phyloP scores from a whole-genome alignment of 2,113 vertebrate species.

The Cavia porcellus region DNA sequence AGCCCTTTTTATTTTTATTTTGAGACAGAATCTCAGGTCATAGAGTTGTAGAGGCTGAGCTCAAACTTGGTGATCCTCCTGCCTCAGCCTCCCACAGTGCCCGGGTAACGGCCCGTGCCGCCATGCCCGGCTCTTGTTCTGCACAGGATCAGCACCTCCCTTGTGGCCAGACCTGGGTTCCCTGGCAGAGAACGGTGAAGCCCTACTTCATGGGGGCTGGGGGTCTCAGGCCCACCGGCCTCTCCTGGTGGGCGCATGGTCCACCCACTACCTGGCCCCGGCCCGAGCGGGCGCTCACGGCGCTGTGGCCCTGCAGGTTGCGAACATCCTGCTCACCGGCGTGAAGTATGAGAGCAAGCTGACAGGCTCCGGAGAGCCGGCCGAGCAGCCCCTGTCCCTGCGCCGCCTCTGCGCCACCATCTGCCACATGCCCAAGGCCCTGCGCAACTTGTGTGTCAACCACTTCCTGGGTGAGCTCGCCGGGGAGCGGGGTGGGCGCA shows the following conservation, averaged over 20 bases:
- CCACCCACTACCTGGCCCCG: neutral
- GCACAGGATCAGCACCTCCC: accelerated
- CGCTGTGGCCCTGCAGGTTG: constrained; percentile 90
- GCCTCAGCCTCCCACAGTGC: neutral
- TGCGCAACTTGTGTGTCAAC: constrained; percentile 97
- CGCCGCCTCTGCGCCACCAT: constrained; percentile 94
- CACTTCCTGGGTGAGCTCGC: constrained; percentile 95
- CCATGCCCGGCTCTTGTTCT: neutral
- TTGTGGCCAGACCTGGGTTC: accelerated
- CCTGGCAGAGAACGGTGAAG: accelerated
- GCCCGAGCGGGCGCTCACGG: neutral
- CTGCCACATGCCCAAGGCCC: constrained; percentile 96
- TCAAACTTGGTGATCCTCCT: neutral
- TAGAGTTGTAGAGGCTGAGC: neutral
- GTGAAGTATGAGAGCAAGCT: constrained; percentile 97
- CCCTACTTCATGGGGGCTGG: neutral
- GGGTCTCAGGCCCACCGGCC: neutral
- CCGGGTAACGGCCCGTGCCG: neutral
- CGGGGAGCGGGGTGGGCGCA: neutral
- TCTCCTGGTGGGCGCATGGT: accelerated
- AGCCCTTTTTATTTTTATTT: neutral
- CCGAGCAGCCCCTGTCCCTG: constrained; percentile 93
- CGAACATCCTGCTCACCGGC: constrained; percentile 97
- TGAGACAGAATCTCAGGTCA: neutral
- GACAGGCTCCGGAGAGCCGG: constrained; percentile 88